phyloP scores from a whole-genome alignment of 2,888 invertebrate genomes.

The Elmis aenea region DNA sequence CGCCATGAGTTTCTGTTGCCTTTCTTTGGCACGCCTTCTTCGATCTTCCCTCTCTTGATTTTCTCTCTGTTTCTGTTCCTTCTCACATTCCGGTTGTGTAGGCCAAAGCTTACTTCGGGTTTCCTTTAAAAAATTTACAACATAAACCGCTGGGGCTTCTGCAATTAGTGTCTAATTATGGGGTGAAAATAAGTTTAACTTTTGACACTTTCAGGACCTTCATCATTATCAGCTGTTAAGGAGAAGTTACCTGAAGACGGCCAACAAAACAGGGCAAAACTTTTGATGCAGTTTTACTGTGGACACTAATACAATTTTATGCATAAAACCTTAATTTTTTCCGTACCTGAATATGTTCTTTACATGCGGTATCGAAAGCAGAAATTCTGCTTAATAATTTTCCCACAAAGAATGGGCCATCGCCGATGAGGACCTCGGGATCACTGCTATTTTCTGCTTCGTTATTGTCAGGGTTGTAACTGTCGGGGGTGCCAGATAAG shows the following conservation, averaged over 20 bases:
- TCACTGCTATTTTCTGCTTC: conserved; percentile 36
- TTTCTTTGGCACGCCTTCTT: conserved; percentile 77
- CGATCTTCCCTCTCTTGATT: conserved; percentile 76
- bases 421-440: conserved; percentile 57
- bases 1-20: conserved; percentile 88
- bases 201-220: background rate
- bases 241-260: too few species aligned
- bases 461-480: conserved; percentile 53
- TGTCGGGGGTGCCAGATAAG: conserved; percentile 76
- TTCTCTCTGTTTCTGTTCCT: conserved; percentile 64
- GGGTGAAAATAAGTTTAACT: too few species aligned
- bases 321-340: too few species aligned
- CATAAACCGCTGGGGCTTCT: too few species aligned
- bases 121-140: too few species aligned
- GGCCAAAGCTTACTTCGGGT: conserved; percentile 77
- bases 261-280: too few species aligned
- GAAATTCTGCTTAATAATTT: conserved; percentile 73
- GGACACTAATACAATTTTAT: too few species aligned
- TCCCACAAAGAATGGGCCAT: conserved; percentile 84
- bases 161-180: too few species aligned
- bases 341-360: conserved; percentile 54
- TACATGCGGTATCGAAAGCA: conserved; percentile 64
- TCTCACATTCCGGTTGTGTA: conserved; percentile 70
- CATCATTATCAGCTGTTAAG: too few species aligned
- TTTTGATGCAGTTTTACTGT: too few species aligned